phyloP scores from a whole-genome alignment of 64 coral and sea anemone species.

The Montipora capricornis region DNA sequence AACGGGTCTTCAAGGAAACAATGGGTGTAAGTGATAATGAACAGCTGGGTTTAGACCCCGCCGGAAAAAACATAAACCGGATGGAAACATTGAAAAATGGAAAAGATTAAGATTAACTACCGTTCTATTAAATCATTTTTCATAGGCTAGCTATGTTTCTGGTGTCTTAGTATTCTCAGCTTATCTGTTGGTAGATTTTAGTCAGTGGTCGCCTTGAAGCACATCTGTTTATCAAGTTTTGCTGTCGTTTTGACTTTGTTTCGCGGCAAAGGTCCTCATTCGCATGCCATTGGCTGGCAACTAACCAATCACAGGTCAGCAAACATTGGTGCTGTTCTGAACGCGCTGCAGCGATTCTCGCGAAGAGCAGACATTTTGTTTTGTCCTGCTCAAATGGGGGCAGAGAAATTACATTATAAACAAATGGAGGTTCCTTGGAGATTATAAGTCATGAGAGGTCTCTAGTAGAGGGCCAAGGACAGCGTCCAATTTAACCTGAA shows the following conservation, averaged over 20 bases:
- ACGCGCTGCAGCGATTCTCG: slow-evolving; percentile 23
- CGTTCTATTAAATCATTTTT: background rate
- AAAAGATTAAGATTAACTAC: background rate
- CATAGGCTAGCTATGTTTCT: background rate
- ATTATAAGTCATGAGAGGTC: slow-evolving; percentile 20
- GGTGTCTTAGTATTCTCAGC: background rate
- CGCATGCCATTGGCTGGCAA: slow-evolving; percentile 8
- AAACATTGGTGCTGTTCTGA: slow-evolving; percentile 53
- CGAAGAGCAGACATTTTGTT: slow-evolving; percentile 60
- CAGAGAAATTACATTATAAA: slow-evolving; percentile 33
- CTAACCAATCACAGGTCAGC: slow-evolving; percentile 36
- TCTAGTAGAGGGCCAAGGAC: slow-evolving; percentile 17
- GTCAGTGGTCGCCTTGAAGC: background rate
- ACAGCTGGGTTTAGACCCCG: background rate
- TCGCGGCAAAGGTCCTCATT: slow-evolving; percentile 49
- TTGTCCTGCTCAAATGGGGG: slow-evolving; percentile 50
- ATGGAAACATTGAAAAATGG: too few relatives aligned
- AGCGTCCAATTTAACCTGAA: slow-evolving; percentile 23
- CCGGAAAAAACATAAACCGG: too few relatives aligned
- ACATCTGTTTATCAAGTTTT: slow-evolving; percentile 10
- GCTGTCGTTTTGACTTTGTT: slow-evolving; percentile 33
- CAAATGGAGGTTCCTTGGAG: slow-evolving; percentile 49
- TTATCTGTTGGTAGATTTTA: background rate
- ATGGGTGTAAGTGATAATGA: background rate
- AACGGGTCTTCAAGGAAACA: background rate